Evolutionary conservation across 2,113 vertebrate species (phyloP).

Genomic region (Pachyramphus minor): DNA sequence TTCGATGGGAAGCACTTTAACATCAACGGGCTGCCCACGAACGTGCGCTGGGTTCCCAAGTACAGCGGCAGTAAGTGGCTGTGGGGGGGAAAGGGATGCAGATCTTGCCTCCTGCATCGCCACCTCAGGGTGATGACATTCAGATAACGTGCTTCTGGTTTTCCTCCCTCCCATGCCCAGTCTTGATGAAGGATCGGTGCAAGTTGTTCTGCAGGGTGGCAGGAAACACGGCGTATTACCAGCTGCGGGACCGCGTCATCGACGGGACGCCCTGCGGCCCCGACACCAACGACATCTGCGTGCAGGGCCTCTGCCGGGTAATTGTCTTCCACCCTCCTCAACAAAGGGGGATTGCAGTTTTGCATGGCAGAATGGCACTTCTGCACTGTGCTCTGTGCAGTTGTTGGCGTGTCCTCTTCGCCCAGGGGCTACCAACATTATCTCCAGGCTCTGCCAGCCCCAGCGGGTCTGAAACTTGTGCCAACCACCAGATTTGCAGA

Average conservation of each 20-base stretch:
- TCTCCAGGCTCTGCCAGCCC: neutral
- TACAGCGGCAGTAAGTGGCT: slow-evolving; percentile 94
- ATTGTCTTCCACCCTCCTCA: neutral
- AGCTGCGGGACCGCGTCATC: slow-evolving; percentile 93
- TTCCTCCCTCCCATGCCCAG: slow-evolving; percentile 58
- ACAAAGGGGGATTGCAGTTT: neutral
- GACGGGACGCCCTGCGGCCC: slow-evolving; percentile 96
- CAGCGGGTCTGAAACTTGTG: neutral
- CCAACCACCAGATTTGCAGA: neutral
- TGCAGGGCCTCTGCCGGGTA: slow-evolving; percentile 97
- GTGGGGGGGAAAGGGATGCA: too few relatives aligned
- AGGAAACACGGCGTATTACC: slow-evolving; percentile 93
- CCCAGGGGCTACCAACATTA: neutral
- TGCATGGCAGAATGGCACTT: fast-evolving
- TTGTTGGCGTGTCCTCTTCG: fast-evolving
- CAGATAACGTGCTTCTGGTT: neutral
- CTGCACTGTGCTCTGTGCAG: fast-evolving
- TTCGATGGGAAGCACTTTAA: slow-evolving; percentile 97
- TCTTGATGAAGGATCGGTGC: slow-evolving; percentile 97
- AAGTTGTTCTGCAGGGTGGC: slow-evolving; percentile 97
- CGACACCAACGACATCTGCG: slow-evolving; percentile 96
- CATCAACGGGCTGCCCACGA: slow-evolving; percentile 94
- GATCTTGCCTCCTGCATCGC: neutral
- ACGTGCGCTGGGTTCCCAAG: slow-evolving; percentile 96
- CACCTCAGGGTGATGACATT: fast-evolving